Conservation (phyloP, 2,113 vertebrate genomes). For the Saimiri boliviensis region DNA sequence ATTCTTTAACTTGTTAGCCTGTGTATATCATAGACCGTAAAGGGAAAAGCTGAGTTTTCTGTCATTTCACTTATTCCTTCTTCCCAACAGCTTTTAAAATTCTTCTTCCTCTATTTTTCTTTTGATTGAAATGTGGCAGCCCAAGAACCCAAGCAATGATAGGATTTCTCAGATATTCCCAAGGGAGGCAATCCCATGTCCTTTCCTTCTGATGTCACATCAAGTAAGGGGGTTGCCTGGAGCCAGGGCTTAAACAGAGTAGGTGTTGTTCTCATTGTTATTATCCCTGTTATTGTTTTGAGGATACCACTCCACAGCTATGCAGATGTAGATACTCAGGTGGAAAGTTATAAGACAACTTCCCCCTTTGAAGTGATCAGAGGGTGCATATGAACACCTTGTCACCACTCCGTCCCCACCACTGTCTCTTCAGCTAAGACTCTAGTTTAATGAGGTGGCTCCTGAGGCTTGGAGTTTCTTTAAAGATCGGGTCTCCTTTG, state of each 20-base stretch:
- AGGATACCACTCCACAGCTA: neutral
- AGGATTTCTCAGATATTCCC: slow-evolving; percentile 46
- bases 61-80: neutral
- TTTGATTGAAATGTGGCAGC: neutral
- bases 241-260: slow-evolving; percentile 55
- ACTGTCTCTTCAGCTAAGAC: neutral
- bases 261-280: slow-evolving; percentile 57
- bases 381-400: slow-evolving; percentile 49
- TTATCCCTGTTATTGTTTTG: slow-evolving; percentile 34
- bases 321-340: slow-evolving; percentile 59
- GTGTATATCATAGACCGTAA: neutral
- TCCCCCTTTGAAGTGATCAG: slow-evolving; percentile 59
- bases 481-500: neutral
- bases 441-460: neutral
- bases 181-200: neutral
- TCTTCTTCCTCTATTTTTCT: neutral
- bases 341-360: slow-evolving; percentile 55
- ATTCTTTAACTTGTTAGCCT: neutral
- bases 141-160: slow-evolving; percentile 53
- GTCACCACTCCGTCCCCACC: neutral
- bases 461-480: neutral
- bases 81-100: neutral
- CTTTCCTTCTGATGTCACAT: slow-evolving; percentile 30
- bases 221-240: slow-evolving; percentile 14
- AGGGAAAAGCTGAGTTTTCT: neutral